Evolutionary conservation across 2,888 invertebrate genomes (phyloP).

Genomic region (Nephrotoma guestfalica): DNA sequence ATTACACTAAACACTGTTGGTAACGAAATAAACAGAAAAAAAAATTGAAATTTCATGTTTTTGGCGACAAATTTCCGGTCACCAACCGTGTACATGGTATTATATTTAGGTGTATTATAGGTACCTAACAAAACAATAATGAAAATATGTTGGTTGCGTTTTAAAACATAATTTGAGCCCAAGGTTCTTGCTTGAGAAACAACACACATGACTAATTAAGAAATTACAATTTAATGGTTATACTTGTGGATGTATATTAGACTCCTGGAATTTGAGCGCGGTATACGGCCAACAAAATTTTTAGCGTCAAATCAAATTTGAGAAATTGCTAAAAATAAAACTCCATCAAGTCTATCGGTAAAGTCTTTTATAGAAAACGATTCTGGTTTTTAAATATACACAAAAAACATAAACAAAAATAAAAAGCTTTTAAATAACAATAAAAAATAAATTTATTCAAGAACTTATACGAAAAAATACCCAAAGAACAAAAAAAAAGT

Average conservation of each 20-base stretch:
- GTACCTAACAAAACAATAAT: background rate
- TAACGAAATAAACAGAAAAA: background rate
- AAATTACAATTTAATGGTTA: too few relatives aligned
- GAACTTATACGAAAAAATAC: background rate
- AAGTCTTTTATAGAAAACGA: background rate
- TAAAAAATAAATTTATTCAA: background rate
- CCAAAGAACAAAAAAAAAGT: background rate
- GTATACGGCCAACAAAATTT: background rate
- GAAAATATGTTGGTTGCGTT: background rate
- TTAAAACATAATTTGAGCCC: background rate
- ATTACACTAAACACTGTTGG: background rate
- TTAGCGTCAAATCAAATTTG: background rate
- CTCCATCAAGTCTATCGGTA: background rate
- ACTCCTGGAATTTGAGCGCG: background rate
- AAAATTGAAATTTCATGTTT: conserved; percentile 20
- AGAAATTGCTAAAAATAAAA: background rate
- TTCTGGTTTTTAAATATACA: background rate
- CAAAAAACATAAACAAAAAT: background rate
- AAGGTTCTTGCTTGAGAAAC: too few relatives aligned
- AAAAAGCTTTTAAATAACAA: background rate
- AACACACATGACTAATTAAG: background rate
- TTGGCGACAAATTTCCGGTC: conserved; percentile 24
- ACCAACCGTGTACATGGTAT: conserved; percentile 13
- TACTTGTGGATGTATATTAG: background rate
- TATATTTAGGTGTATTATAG: too few relatives aligned